Base-by-base conservation (phyloP, 2,113 vertebrate species). In the Thamnaconus septentrionalis region DNA sequence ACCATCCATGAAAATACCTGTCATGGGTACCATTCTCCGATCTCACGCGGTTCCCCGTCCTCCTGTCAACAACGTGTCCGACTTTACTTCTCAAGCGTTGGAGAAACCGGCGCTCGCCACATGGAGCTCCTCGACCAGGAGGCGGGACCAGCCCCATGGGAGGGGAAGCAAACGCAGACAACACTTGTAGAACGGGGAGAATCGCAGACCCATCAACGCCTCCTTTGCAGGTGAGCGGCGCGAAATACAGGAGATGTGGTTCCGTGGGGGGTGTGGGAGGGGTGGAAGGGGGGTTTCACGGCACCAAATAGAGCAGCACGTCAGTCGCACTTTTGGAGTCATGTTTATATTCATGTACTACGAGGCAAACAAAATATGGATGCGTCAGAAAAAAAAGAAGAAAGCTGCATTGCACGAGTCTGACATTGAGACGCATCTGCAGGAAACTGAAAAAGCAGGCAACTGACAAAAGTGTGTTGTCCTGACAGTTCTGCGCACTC, bases 61-160 rank as follows among this genome's bases (percentile, higher is more conserved):
- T 70, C 79, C 79, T 75, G 89, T 90, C 85, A 88, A 79, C 87
- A 72, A 75, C 71, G 71, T 57, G 84, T 86, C 79, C 84, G 76
- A 88, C 18, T 92, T 88, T 89, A 84, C 86, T 84, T 89, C 81
- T 85, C 62, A 84, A 87, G 81, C 80, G 85, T 85, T 84, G 78
- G 79, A 55, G 71, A 78, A 77, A 81, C 72, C 52, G 65, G 71
- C 67, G 71, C 63, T 73, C 69, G 18, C 71, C 57, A 53, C 65
- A 61, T 52, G 64, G 80, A 64, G 43, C 76, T 81, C 71, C 71
- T 56, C 74, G 72, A 73, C 74, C 70, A 69, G 50, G 54, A 41
- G 39, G 56, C 47, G 43, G 8, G 48, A 62, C 7, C 56, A 39
- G 41, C 69, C 79, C 78, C 73, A 61, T 78, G 79, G 80, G 88